Percentiles rank a stretch among this genome's conserved stretches.
Evolutionary conservation across 2,797 vertebrate species (phyloP).

Genomic region (Sylvia borin): DNA sequence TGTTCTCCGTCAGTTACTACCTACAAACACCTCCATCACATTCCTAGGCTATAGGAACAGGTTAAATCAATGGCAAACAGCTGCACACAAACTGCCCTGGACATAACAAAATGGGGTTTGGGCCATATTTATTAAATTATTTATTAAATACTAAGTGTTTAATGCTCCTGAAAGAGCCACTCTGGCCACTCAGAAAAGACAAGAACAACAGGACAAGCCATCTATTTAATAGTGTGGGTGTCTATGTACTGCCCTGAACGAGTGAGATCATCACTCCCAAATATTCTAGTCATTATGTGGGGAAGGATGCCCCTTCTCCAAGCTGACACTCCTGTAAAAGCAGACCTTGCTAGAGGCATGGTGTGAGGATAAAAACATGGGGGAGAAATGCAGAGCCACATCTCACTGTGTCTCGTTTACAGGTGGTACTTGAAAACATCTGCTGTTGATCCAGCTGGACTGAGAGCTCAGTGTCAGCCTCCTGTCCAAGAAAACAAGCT

Average conservation of each 20-base stretch:
- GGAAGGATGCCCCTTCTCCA: background rate
- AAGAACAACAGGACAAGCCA: background rate
- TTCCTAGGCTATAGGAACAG: background rate
- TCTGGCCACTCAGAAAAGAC: background rate
- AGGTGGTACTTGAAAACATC: background rate
- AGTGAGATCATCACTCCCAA: background rate
- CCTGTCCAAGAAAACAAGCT: background rate
- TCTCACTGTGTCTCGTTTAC: background rate
- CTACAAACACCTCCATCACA: background rate
- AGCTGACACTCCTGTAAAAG: background rate
- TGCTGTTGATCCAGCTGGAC: background rate
- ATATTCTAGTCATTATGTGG: background rate
- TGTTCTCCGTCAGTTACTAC: background rate
- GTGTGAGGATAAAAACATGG: background rate
- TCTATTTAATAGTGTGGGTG: background rate
- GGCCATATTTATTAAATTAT: background rate
- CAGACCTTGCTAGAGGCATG: background rate
- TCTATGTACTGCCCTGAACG: accelerated
- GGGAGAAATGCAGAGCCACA: background rate
- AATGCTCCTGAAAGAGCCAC: background rate
- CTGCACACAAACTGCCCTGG: background rate
- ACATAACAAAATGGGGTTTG: background rate
- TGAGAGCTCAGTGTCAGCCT: background rate
- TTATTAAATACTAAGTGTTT: background rate
- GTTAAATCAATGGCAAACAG: background rate